Conservation (phyloP, 1,140 invertebrate species). For the Aphis gossypii region DNA sequence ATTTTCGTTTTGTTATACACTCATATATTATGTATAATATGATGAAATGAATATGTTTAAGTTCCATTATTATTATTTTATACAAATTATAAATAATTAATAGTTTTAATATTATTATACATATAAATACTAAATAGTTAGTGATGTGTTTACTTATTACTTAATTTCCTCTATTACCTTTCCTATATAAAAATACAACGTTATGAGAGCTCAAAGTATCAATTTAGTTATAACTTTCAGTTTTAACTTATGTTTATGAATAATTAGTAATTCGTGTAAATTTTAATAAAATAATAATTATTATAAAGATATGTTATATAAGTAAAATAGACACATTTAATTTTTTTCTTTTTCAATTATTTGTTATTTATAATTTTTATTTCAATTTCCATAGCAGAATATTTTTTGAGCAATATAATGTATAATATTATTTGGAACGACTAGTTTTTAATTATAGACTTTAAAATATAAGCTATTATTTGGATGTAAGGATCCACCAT, state of each 20-base stretch:
- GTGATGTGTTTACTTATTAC: not conserved
- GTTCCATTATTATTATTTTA: not conserved
- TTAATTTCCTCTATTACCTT: not conserved
- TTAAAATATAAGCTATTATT: too few species aligned
- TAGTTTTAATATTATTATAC: not conserved
- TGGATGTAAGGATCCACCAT: too few species aligned
- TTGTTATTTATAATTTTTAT: not conserved
- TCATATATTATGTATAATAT: not conserved
- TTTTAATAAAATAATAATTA: not conserved
- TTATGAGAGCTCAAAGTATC: not conserved
- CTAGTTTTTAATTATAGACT: not conserved
- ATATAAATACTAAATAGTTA: not conserved
- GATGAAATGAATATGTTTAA: not conserved
- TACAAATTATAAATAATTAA: not conserved
- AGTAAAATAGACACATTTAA: too few species aligned
- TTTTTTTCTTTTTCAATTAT: not conserved
- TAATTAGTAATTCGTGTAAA: not conserved
- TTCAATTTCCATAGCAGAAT: not conserved
- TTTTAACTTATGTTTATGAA: too few species aligned
- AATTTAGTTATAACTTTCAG: too few species aligned
- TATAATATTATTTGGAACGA: not conserved
- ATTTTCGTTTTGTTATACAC: not conserved
- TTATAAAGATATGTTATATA: not conserved
- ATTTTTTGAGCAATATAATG: not conserved
- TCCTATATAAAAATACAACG: not conserved